Evolutionary conservation across 2,888 invertebrate genomes (phyloP).

Genomic region (Xestia xanthographa): DNA sequence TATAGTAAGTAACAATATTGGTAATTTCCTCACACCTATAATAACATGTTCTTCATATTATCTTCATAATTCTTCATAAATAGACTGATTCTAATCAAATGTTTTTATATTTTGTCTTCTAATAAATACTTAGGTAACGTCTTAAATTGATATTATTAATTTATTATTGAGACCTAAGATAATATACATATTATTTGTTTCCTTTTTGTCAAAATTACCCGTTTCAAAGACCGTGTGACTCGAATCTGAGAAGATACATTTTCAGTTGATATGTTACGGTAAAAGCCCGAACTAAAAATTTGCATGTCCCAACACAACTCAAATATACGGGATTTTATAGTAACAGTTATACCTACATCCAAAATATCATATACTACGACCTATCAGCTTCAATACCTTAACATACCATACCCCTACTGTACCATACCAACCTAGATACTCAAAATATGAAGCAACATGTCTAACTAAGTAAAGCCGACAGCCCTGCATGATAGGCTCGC

Average conservation of each 20-base stretch:
- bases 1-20: background rate
- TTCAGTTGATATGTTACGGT: background rate
- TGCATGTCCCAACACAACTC: background rate
- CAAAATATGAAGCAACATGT: conserved; percentile 44
- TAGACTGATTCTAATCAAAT: background rate
- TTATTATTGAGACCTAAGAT: background rate
- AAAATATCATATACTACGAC: background rate
- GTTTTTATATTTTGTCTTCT: background rate
- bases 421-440: background rate
- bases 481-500: conserved; percentile 63
- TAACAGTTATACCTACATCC: background rate
- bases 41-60: background rate
- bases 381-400: background rate
- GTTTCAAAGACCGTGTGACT: background rate
- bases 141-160: background rate
- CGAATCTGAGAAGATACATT: background rate
- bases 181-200: background rate
- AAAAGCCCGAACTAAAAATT: background rate
- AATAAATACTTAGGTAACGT: background rate
- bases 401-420: background rate
- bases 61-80: no score
- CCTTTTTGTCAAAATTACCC: background rate
- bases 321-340: background rate
- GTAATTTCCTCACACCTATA: background rate
- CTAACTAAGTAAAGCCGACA: conserved; percentile 56